These are phyloP conservation scores for Lagopus muta DNA, from an alignment of 2,113 vertebrate species.

Conservation along the genomic window DNA sequence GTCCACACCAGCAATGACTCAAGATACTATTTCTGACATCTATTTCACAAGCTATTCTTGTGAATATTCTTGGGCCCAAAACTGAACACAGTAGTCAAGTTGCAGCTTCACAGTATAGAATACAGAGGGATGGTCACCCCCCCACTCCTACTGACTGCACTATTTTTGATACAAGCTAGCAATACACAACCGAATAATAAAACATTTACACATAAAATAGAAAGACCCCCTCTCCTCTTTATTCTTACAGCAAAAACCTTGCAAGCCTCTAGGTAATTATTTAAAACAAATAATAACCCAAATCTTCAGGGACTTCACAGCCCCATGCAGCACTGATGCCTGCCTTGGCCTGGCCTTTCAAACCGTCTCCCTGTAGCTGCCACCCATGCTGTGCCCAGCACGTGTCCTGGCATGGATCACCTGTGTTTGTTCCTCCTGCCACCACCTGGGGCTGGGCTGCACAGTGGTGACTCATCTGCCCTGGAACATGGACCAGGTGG, in stretches of 20 bases:
- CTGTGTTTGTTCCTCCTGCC: not conserved
- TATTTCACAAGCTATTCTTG: constrained; percentile 24
- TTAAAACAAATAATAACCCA: not conserved
- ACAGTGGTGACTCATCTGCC: not conserved
- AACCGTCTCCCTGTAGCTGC: not conserved
- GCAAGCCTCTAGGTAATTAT: not conserved
- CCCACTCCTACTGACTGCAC: no score
- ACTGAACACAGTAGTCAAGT: no score
- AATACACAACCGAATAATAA: not conserved
- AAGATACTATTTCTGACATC: constrained; percentile 57
- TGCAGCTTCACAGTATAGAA: no score
- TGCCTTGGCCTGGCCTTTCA: not conserved
- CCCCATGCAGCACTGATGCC: not conserved
- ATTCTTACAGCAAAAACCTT: not conserved
- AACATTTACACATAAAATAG: not conserved
- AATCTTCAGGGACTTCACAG: not conserved
- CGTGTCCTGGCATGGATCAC: accelerated
- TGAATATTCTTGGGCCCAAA: no score
- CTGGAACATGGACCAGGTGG: accelerated
- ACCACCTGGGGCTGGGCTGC: not conserved
- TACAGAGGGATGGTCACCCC: no score
- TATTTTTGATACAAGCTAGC: not conserved
- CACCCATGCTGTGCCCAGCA: accelerated
- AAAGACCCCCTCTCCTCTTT: not conserved
- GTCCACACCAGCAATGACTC: not conserved